Conservation (phyloP, 2,888 invertebrate species). For the Drosophila bunnanda region DNA sequence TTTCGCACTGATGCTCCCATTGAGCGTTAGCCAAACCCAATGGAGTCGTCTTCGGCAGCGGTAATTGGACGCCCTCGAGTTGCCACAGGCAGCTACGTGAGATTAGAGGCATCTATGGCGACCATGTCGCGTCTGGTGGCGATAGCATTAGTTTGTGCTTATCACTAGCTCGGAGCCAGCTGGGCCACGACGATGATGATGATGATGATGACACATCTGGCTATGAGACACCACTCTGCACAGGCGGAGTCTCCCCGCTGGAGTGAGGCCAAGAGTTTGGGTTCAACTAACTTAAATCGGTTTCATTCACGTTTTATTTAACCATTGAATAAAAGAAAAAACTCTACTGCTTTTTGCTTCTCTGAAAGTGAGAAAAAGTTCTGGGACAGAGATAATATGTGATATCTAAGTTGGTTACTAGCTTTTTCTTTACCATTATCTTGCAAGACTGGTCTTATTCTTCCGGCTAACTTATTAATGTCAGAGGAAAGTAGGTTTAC, state of each 20-base stretch:
- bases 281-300: background rate
- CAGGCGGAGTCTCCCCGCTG: conserved; percentile 1
- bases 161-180: conserved; percentile 29
- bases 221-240: conserved; percentile 32
- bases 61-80: conserved; percentile 48
- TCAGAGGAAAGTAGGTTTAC: background rate
- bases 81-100: conserved; percentile 54
- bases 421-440: too few relatives aligned
- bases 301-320: conserved; percentile 24
- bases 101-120: conserved; percentile 52
- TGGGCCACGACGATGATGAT: conserved; percentile 16
- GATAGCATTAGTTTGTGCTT: conserved; percentile 59
- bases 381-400: background rate
- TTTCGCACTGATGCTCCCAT: conserved; percentile 63
- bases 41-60: conserved; percentile 21
- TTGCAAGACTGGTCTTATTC: background rate
- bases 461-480: conserved; percentile 6
- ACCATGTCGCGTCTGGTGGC: conserved; percentile 48
- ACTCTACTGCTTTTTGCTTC: background rate
- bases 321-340: conserved; percentile 4
- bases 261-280: conserved; percentile 1
- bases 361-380: background rate
- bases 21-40: conserved; percentile 55
- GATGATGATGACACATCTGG: conserved; percentile 52
- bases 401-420: background rate